Percentiles rank a stretch among this genome's conserved stretches.
phyloP scores from a whole-genome alignment of 2,797 vertebrate genomes.

The Malurus leucopterus region DNA sequence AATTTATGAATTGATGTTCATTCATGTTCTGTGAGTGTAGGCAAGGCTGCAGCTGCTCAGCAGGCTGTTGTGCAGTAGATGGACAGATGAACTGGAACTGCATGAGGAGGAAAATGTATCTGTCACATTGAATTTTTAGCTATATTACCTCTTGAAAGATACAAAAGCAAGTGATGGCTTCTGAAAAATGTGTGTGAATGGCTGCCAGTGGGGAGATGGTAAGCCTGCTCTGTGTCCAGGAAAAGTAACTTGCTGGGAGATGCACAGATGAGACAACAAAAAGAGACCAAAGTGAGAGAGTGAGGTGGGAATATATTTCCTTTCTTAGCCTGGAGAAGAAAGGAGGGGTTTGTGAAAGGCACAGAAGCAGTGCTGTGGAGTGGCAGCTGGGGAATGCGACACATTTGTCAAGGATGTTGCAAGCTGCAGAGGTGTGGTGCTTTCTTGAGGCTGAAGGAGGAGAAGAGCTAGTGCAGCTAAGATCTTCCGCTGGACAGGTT shows the following conservation, averaged over 20 bases:
- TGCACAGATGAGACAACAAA: neutral
- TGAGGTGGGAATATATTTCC: neutral
- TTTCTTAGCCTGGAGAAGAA: neutral
- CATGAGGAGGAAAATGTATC: neutral
- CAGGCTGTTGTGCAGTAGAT: neutral
- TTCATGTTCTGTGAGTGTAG: neutral
- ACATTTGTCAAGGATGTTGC: neutral
- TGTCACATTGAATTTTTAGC: neutral
- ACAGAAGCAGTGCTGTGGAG: neutral
- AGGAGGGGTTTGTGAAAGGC: neutral
- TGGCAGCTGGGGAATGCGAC: neutral
- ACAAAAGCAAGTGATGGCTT: neutral
- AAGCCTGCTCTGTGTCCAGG: neutral
- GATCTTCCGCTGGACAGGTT: neutral
- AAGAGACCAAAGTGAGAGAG: neutral
- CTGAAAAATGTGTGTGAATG: neutral
- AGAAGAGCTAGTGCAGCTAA: neutral
- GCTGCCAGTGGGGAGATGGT: neutral
- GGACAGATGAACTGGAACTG: neutral
- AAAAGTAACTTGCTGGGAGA: neutral
- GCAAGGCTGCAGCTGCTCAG: neutral
- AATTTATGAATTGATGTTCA: neutral
- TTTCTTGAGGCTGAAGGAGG: neutral
- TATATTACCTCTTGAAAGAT: neutral
- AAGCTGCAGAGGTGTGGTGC: fast-evolving